A percentile compares a stretch with the other conserved stretches of the same genome.
Conservation (phyloP, 2,113 vertebrate species). For the Nothocercus nigrocapillus region DNA sequence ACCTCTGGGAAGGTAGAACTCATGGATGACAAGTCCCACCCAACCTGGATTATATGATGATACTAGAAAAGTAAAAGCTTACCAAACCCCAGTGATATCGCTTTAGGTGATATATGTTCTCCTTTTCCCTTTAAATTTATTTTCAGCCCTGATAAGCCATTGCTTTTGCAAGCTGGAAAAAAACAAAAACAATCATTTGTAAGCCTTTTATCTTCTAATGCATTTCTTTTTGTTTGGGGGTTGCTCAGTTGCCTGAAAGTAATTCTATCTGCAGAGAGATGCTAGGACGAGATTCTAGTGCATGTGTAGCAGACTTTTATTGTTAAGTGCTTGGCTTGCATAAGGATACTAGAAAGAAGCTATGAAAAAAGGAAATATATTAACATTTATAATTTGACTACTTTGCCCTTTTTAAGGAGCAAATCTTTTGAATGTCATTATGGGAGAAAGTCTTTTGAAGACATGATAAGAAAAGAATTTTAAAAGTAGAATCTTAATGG, state of each 20-base stretch:
- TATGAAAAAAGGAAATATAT: not conserved
- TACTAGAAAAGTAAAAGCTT: not conserved
- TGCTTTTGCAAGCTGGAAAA: not conserved
- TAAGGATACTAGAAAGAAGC: not conserved
- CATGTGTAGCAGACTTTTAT: not conserved
- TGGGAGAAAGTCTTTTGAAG: not conserved
- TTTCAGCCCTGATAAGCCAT: not conserved
- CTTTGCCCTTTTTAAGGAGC: not conserved
- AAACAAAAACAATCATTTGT: not conserved
- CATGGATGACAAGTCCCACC: not conserved
- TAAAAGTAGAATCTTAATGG: constrained; percentile 48
- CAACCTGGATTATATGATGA: not conserved
- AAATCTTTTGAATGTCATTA: constrained; percentile 8
- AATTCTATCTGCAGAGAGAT: not conserved
- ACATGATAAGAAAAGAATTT: not conserved
- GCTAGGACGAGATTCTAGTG: not conserved
- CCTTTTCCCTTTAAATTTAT: not conserved
- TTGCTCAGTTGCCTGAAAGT: not conserved
- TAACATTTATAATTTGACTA: constrained; percentile 19
- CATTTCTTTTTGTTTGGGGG: not conserved
- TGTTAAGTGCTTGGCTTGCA: not conserved
- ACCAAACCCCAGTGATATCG: not conserved
- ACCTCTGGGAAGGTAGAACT: not conserved
- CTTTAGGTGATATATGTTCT: not conserved
- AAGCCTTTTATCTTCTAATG: not conserved